Evolutionary conservation across 2,888 invertebrate species (phyloP), one percentile per base, ranked within the genome.

Genomic region (Dasysyrphus albostriatus): DNA sequence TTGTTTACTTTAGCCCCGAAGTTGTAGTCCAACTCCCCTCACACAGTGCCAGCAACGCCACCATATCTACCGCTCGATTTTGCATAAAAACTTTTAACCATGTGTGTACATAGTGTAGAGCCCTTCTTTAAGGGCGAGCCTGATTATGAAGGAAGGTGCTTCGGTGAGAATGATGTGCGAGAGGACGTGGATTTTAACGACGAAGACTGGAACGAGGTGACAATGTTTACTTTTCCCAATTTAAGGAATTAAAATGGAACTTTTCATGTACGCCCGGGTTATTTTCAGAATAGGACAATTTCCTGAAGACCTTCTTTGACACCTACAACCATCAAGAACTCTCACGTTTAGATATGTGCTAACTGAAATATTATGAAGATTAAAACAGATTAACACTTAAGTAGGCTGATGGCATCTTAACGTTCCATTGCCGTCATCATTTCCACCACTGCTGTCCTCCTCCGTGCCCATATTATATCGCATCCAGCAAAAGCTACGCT

Each of bases 331-430:
- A 54, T 49, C 42, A 19, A 16, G 54, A 59, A 74, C 47, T 70
- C 65, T 32, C 74, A 58, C 65, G 70, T 82, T 49, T 12, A 56
- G 5, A 16, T 16, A 5, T 78, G 78, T 74, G 78, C 32, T 83
- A 83, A 87, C 74, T 72, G 72, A 75, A 83, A 79, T 83, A 75
- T 87, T 87, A 87, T 83, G 87, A 70, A 87, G 83, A 87, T 87
- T 87, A 83, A 72, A 87, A 83, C 74, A 83, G 82, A 83, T 83
- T 87, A 87, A 83, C 74, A 70, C 74, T 83, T 72, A 83, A 79
- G 78, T 82, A 81, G 77, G 81, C 82, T 77, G 76, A 61, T 77
- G 77, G 73, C 56, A 81, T 59, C 51, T 37, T 29, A 39, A 67
- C 59, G 49, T 61, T n/a, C 37, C 47, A 44, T 44, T n/a, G n/a